phyloP scores from a whole-genome alignment of 2,888 invertebrate species.

The Malthinus flaveolus region DNA sequence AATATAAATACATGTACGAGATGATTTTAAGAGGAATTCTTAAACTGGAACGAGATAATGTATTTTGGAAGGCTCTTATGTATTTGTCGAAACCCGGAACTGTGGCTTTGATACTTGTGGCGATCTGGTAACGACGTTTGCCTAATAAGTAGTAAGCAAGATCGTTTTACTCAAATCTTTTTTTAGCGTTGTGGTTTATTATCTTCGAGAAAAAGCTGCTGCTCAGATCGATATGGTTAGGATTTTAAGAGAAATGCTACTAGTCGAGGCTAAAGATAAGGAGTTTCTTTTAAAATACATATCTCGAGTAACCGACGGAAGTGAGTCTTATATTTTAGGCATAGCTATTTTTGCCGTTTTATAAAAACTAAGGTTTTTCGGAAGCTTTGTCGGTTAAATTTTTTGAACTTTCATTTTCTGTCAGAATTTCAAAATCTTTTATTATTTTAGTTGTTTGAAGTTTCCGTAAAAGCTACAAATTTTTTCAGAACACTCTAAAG shows the following conservation, averaged over 20 bases:
- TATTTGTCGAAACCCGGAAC: slow-evolving; percentile 64
- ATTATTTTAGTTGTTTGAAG: too few relatives aligned
- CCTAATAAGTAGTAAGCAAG: neutral
- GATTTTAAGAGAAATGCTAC: slow-evolving; percentile 66
- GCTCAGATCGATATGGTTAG: slow-evolving; percentile 65
- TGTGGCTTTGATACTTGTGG: slow-evolving; percentile 62
- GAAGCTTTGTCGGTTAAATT: too few relatives aligned
- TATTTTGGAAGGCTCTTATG: slow-evolving; percentile 55
- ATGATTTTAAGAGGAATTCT: slow-evolving; percentile 62
- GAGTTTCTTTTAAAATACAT: slow-evolving; percentile 69
- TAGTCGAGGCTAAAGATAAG: slow-evolving; percentile 70
- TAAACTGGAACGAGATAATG: slow-evolving; percentile 54
- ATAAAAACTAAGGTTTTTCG: too few relatives aligned
- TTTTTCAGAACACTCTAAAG: neutral
- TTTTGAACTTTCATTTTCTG: too few relatives aligned
- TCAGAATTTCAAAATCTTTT: too few relatives aligned
- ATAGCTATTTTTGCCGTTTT: too few relatives aligned
- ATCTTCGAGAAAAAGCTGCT: slow-evolving; percentile 62
- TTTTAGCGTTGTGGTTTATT: slow-evolving; percentile 62
- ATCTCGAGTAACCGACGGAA: slow-evolving; percentile 62
- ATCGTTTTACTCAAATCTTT: neutral
- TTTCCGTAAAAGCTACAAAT: too few relatives aligned
- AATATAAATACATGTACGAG: slow-evolving; percentile 60
- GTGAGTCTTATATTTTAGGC: too few relatives aligned
- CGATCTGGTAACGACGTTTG: slow-evolving; percentile 61